A percentile compares a stretch with the other conserved stretches of the same genome.
Conservation (phyloP, 2,113 vertebrate genomes). For the Scophthalmus maximus region DNA sequence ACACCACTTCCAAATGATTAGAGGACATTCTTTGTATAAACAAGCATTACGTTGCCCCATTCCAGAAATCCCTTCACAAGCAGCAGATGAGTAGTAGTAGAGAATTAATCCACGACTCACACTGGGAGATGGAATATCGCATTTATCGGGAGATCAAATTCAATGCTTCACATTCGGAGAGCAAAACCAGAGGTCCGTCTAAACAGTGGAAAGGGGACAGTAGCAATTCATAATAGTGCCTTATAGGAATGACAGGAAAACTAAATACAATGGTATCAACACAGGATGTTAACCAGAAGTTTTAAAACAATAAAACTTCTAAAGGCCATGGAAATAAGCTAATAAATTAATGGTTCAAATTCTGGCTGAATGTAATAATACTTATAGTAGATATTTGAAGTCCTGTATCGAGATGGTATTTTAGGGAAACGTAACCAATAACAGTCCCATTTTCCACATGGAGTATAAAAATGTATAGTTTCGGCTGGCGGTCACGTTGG, state of each 20-base stretch:
- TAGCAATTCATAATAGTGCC: neutral
- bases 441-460: slow-evolving; percentile 36
- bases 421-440: neutral
- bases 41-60: neutral
- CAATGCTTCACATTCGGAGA: slow-evolving; percentile 49
- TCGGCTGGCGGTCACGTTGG: slow-evolving; percentile 26
- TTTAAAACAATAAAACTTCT: slow-evolving; percentile 53
- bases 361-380: slow-evolving; percentile 25
- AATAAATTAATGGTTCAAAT: slow-evolving; percentile 57
- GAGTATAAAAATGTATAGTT: slow-evolving; percentile 39
- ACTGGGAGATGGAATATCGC: neutral
- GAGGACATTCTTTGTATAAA: too few species aligned
- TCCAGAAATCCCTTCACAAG: neutral
- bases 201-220: slow-evolving; percentile 22
- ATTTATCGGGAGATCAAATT: slow-evolving; percentile 42
- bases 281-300: slow-evolving; percentile 21
- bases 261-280: slow-evolving; percentile 17
- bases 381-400: slow-evolving; percentile 26
- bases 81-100: neutral
- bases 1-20: too few species aligned
- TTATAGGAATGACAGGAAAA: slow-evolving; percentile 18
- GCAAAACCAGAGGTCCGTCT: slow-evolving; percentile 31
- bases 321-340: slow-evolving; percentile 17
- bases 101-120: neutral
- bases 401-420: slow-evolving; percentile 30